phyloP scores from a whole-genome alignment of 2,888 invertebrate genomes.

The Pelosia muscerda region DNA sequence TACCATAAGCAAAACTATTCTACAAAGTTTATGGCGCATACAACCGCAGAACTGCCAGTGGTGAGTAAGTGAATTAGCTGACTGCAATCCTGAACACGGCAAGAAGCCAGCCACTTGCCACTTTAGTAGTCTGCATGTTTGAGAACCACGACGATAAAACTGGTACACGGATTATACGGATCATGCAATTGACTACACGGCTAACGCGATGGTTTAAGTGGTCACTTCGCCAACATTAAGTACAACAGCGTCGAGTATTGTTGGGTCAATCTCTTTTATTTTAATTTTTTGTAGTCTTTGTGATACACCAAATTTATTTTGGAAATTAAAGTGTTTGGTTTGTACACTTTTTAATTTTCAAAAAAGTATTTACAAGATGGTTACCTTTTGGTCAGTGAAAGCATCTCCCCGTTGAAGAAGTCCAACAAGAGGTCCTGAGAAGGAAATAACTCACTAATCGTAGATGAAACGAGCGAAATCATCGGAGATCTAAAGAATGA shows the following conservation, averaged over 20 bases:
- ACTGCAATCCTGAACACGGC: conserved; percentile 7
- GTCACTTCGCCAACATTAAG: background rate
- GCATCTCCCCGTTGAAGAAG: too few relatives aligned
- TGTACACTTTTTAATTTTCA: too few relatives aligned
- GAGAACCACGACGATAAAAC: conserved; percentile 2
- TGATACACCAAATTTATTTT: background rate
- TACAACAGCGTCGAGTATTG: background rate
- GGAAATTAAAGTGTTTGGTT: background rate
- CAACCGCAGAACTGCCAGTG: conserved; percentile 5
- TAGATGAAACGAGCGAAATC: background rate
- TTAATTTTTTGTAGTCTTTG: background rate
- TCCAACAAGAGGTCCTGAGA: too few relatives aligned
- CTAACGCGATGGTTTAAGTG: conserved; percentile 1
- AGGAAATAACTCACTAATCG: background rate
- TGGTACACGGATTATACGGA: conserved; percentile 4
- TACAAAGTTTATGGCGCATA: conserved; percentile 6
- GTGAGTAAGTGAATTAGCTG: conserved; percentile 9
- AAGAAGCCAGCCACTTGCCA: background rate
- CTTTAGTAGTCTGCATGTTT: conserved; percentile 6
- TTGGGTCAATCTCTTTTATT: background rate
- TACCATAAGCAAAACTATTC: background rate
- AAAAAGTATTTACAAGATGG: background rate
- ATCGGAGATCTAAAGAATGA: background rate
- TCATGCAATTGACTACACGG: conserved; percentile 1
- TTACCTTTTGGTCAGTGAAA: too few relatives aligned